phyloP scores from a whole-genome alignment of 2,113 vertebrate species.

The Garra rufa region DNA sequence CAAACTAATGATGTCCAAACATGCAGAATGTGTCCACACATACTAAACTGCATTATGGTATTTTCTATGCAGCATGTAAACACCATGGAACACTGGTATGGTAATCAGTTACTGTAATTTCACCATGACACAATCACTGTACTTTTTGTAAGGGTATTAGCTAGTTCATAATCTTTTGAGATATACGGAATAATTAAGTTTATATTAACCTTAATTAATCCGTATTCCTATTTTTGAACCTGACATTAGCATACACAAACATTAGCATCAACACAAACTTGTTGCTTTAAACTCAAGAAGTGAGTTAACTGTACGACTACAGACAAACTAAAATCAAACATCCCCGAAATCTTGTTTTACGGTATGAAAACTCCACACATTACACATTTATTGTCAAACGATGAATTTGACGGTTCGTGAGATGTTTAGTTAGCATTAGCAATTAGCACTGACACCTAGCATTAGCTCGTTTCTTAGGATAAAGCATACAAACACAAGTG shows the following conservation, averaged over 20 bases:
- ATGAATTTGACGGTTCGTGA: not conserved
- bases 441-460: not conserved
- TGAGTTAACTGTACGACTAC: not conserved
- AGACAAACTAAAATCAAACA: not conserved
- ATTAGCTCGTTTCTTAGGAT: not conserved
- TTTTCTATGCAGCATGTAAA: not conserved
- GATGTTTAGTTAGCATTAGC: conserved; percentile 22
- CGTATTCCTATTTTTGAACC: not conserved
- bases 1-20: not conserved
- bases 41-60: not conserved
- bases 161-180: too few relatives aligned
- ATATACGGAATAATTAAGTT: too few relatives aligned
- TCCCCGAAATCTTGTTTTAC: not conserved
- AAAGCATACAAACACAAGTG: not conserved
- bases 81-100: not conserved
- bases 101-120: not conserved
- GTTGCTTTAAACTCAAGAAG: not conserved
- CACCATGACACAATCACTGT: not conserved
- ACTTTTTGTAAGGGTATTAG: not conserved
- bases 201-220: too few relatives aligned
- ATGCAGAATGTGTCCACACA: not conserved
- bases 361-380: not conserved
- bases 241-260: not conserved
- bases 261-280: conserved; percentile 20
- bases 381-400: not conserved